Evolutionary conservation across 2,888 invertebrate genomes (phyloP).

Genomic region (Pogonocherus hispidulus): DNA sequence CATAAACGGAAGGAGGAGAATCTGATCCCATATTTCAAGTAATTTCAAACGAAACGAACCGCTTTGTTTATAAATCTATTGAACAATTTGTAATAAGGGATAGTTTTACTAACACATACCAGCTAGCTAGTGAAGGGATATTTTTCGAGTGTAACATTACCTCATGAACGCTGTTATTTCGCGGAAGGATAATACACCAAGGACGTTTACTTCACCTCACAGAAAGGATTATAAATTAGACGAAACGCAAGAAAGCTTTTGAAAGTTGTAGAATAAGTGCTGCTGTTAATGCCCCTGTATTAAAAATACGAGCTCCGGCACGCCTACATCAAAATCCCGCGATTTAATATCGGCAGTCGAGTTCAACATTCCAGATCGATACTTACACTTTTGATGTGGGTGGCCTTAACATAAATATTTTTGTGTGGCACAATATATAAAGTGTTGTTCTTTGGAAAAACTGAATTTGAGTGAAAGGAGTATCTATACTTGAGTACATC

Average conservation of each 20-base stretch:
- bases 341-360: neutral
- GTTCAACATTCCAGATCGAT: neutral
- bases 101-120: too few species aligned
- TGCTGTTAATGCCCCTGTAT: neutral
- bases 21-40: too few species aligned
- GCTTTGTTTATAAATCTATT: too few species aligned
- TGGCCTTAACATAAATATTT: neutral
- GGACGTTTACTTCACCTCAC: neutral
- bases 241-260: slow-evolving; percentile 2
- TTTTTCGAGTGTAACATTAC: too few species aligned
- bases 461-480: too few species aligned
- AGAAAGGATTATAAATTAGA: slow-evolving; percentile 10
- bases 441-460: too few species aligned
- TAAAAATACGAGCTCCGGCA: neutral
- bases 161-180: too few species aligned
- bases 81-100: too few species aligned
- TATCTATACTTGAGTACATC: too few species aligned
- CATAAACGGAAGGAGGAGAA: too few species aligned
- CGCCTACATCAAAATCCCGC: neutral
- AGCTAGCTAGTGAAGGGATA: too few species aligned
- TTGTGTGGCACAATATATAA: neutral
- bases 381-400: neutral
- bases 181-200: neutral
- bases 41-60: too few species aligned
- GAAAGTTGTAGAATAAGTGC: neutral